Base-by-base conservation (phyloP, 1,140 invertebrate species). In the Drosophila serrata region DNA sequence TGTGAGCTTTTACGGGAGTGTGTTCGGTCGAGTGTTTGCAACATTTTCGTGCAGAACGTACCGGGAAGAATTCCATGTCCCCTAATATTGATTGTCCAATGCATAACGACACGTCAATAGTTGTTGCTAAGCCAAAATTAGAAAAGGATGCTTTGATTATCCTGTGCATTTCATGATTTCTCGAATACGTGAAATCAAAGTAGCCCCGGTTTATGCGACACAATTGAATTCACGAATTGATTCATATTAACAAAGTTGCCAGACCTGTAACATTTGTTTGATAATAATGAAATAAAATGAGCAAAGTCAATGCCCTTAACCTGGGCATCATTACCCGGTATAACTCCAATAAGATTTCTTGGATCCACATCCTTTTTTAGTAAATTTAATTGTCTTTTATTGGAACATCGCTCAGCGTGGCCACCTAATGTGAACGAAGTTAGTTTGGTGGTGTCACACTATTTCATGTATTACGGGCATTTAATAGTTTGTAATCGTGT, bases 31-130 rank as follows among this genome's bases (percentile, higher is more conserved):
- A 42, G 27, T 60, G 35, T 31, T 17, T 31, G 61, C 61, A 33
- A 33, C 24, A 42, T 17, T 64, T 60, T 60, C 5, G 27, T 37
- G 55, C 37, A 64, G 37, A 64, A 62, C 12, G n/a, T 63, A 33
- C 12, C 61, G 61, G n/a, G 37, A 64, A 61, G 37, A 64, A 43
- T 64, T 42, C 15, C 4, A 42, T 17, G 4, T n/a, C 31, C 13
- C 33, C 11, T 37, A 6, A 13, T 63, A 39, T 39, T 19, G 22
- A 60, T 60, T 39, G 24, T 2, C 17, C 22, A 39, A 40, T 27
- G 9, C 7, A 24, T 45, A 8, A 9, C 22, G 42, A 22, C 42
- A 45, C 12, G 1, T 15, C 22, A 4, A 24, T 46, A 4, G 5
- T 35, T 35, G 13, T 35, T 35, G 13, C 4, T 1, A 9, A 53